phyloP scores from a whole-genome alignment of 2,113 vertebrate genomes.

The Neolamprologus caudopunctatus region DNA sequence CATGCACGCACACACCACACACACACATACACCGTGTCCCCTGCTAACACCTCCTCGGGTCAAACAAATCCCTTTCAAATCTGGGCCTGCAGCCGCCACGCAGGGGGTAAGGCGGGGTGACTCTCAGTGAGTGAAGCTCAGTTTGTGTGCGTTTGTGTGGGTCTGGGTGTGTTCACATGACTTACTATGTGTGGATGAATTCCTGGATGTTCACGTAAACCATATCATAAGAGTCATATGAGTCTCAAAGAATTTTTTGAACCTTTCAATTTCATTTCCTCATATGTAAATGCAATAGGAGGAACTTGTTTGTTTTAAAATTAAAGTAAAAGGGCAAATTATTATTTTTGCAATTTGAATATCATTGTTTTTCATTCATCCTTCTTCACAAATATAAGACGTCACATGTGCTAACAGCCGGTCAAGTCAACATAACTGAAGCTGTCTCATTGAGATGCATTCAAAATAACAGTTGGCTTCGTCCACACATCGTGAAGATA shows the following conservation, averaged over 20 bases:
- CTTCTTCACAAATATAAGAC: not conserved
- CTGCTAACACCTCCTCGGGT: constrained; percentile 40
- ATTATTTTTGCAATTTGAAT: not conserved
- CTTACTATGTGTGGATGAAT: not conserved
- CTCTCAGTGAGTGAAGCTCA: not conserved
- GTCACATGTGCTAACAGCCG: not conserved
- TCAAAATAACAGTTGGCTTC: not conserved
- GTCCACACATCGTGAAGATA: not conserved
- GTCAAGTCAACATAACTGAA: not conserved
- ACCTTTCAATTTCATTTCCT: not conserved
- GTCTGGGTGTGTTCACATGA: not conserved
- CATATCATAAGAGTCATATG: not conserved
- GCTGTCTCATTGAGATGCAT: not conserved
- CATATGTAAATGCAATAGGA: not conserved
- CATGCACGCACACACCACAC: not conserved
- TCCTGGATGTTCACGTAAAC: not conserved
- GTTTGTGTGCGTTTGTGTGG: not conserved
- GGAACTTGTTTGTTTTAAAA: not conserved
- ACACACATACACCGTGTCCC: not conserved
- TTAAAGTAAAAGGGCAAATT: not conserved
- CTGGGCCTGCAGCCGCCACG: constrained; percentile 59
- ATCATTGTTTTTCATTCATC: not conserved
- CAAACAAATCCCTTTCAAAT: constrained; percentile 70
- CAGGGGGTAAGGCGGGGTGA: constrained; percentile 41
- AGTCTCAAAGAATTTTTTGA: not conserved